These are phyloP conservation scores for Oplegnathus fasciatus DNA, from an alignment of 2,113 vertebrate genomes.

Conservation along the genomic window DNA sequence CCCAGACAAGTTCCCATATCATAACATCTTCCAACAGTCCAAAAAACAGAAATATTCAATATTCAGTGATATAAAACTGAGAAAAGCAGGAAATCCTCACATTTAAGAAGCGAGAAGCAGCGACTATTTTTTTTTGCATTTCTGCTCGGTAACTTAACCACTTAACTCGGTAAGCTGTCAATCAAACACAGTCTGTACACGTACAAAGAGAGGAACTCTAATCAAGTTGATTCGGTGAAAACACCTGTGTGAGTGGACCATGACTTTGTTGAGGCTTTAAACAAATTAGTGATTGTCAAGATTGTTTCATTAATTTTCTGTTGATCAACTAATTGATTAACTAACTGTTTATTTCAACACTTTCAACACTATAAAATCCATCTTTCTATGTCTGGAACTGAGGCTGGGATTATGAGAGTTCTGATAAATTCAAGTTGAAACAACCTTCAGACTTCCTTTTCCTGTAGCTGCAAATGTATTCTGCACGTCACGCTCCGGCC, in stretches of 20 bases:
- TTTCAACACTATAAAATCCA: neutral
- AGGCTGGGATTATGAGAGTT: too few relatives aligned
- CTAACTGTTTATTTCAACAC: too few relatives aligned
- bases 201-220: neutral
- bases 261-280: too few relatives aligned
- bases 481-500: conserved; percentile 25
- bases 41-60: neutral
- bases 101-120: neutral
- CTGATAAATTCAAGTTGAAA: neutral
- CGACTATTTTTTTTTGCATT: neutral
- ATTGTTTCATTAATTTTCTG: too few relatives aligned
- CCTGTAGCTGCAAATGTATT: neutral
- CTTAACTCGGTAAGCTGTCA: too few relatives aligned
- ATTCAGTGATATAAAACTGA: neutral
- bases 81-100: neutral
- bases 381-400: neutral
- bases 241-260: too few relatives aligned
- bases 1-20: neutral
- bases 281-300: too few relatives aligned
- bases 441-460: neutral
- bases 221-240: conserved; percentile 1
- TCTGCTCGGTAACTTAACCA: neutral
- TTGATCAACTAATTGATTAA: too few relatives aligned
- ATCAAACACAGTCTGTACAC: neutral
- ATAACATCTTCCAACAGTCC: neutral